A percentile compares a stretch with the other conserved stretches of the same genome.
Evolutionary conservation across 2,113 vertebrate genomes (phyloP).

Genomic region (Tursiops truncatus): DNA sequence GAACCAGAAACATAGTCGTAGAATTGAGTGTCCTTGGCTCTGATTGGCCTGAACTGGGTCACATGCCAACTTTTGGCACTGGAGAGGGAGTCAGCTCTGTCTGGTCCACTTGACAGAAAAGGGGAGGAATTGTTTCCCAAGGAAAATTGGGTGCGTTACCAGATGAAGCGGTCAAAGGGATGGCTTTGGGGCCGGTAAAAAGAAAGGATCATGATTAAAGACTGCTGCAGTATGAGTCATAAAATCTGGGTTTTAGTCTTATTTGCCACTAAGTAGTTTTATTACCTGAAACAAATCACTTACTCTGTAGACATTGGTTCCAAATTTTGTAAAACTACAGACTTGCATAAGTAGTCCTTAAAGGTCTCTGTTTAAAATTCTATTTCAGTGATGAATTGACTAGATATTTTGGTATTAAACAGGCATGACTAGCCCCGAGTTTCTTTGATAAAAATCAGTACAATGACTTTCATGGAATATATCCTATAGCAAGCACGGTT

Average conservation of each 20-base stretch:
- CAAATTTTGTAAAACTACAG: neutral
- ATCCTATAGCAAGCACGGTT: neutral
- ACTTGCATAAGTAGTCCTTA: neutral
- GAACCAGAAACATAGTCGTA: neutral
- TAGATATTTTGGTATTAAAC: neutral
- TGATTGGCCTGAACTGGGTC: neutral
- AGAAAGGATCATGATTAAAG: neutral
- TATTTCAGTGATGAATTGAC: neutral
- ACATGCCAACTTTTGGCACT: neutral
- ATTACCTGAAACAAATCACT: slow-evolving; percentile 4
- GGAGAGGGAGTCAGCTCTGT: neutral
- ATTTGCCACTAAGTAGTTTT: neutral
- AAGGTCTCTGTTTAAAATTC: slow-evolving; percentile 27
- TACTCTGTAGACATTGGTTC: neutral
- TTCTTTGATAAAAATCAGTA: neutral
- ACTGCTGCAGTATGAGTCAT: neutral
- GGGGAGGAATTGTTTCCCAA: neutral
- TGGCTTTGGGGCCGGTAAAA: neutral
- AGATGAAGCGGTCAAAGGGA: neutral
- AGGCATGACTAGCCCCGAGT: neutral
- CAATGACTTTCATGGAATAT: neutral
- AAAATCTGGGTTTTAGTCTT: neutral
- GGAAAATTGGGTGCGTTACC: neutral
- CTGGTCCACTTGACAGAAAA: neutral
- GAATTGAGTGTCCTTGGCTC: neutral